These are phyloP conservation scores for Chionomys nivalis DNA, from an alignment of 2,113 vertebrate species.

Conservation along the genomic window DNA sequence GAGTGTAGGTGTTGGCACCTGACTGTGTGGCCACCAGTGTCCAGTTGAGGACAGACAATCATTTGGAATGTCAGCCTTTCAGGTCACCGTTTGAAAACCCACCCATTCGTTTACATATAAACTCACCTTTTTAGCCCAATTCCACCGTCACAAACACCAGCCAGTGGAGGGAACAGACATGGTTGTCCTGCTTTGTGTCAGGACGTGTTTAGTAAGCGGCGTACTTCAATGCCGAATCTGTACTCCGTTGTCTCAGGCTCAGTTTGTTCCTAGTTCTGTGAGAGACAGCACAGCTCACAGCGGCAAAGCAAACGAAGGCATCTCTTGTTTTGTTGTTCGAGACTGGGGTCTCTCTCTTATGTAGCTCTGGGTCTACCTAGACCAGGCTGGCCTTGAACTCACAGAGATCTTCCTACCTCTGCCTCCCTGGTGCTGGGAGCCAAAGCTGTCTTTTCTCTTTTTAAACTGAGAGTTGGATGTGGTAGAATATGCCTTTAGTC, in stretches of 20 bases:
- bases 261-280: background rate
- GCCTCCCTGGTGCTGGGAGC: too few species aligned
- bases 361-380: background rate
- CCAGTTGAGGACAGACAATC: background rate
- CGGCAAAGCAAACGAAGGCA: background rate
- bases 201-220: background rate
- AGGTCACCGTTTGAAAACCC: background rate
- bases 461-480: background rate
- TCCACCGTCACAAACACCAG: background rate
- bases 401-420: background rate
- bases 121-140: background rate
- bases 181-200: background rate
- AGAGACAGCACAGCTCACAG: background rate
- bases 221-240: background rate
- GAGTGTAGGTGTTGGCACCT: background rate
- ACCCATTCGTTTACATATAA: background rate
- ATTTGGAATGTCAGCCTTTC: conserved; percentile 3
- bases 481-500: background rate
- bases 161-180: background rate
- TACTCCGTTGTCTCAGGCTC: background rate
- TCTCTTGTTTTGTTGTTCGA: background rate
- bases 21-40: background rate
- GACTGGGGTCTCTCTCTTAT: background rate
- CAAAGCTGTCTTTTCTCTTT: background rate
- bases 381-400: background rate